phyloP scores from a whole-genome alignment of 2,888 invertebrate species.

The Punctoribates punctum region DNA sequence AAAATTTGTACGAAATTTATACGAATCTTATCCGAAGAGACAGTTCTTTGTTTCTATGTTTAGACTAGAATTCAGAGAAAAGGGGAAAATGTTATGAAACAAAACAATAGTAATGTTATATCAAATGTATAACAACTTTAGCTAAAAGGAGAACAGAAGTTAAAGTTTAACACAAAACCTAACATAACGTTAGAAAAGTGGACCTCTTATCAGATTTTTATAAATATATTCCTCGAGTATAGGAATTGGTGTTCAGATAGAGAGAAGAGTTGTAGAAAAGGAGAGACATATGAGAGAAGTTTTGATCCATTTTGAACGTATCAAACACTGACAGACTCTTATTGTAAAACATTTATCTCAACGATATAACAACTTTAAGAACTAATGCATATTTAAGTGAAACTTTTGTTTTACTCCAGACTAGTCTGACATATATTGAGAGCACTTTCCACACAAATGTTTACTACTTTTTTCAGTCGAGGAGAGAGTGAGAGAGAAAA shows the following conservation, averaged over 20 bases:
- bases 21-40: neutral
- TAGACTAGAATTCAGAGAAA: neutral
- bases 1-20: neutral
- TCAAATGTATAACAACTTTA: neutral
- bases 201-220: slow-evolving; percentile 19
- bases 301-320: slow-evolving; percentile 31
- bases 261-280: too few species aligned
- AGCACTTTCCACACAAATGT: too few species aligned
- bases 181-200: slow-evolving; percentile 16
- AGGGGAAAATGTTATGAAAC: neutral
- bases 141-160: neutral
- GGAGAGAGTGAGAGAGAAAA: too few species aligned
- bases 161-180: neutral
- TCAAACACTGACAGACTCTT: slow-evolving; percentile 29
- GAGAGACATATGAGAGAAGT: neutral
- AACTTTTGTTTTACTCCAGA: neutral
- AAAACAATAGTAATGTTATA: slow-evolving; percentile 9
- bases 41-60: neutral
- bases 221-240: neutral
- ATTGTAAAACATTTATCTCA: slow-evolving; percentile 30
- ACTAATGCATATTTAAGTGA: slow-evolving; percentile 25
- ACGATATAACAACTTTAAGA: slow-evolving; percentile 23
- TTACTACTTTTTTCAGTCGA: too few species aligned
- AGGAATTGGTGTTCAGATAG: neutral
- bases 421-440: neutral